These are phyloP conservation scores for Catocala nupta DNA, from an alignment of 2,888 invertebrate species.

Conservation along the genomic window DNA sequence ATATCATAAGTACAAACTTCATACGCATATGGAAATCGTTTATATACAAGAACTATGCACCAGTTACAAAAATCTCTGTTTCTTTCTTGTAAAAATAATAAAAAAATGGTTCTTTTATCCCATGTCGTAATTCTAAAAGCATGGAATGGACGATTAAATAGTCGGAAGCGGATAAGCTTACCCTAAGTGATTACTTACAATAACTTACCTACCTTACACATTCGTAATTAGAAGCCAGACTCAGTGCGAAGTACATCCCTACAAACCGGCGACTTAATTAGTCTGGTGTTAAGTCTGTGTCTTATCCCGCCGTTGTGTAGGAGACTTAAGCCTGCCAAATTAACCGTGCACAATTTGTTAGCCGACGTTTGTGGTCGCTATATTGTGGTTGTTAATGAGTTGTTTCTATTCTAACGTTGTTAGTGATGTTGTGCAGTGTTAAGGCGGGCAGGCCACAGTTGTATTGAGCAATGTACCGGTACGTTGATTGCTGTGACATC, in stretches of 20 bases:
- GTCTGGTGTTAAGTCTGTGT: constrained; percentile 1
- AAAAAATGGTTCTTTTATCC: constrained; percentile 42
- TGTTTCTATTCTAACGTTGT: neutral
- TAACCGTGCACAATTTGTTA: constrained; percentile 48
- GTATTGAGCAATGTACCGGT: constrained; percentile 33
- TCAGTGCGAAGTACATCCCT: constrained; percentile 47
- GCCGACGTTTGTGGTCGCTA: neutral
- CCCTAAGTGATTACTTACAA: constrained; percentile 71
- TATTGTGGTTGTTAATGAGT: neutral
- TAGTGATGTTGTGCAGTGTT: constrained; percentile 37
- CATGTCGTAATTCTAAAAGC: constrained; percentile 62
- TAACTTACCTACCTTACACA: constrained; percentile 74
- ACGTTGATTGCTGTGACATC: constrained; percentile 10
- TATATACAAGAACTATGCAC: constrained; percentile 76
- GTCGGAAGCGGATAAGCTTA: constrained; percentile 69
- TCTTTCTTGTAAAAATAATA: constrained; percentile 50
- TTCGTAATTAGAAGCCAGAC: constrained; percentile 72
- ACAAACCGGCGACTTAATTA: constrained; percentile 29
- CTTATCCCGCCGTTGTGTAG: constrained; percentile 10
- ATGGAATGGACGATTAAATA: constrained; percentile 73
- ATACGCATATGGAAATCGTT: constrained; percentile 59
- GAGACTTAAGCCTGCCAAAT: constrained; percentile 33
- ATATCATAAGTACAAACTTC: constrained; percentile 59
- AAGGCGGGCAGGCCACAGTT: constrained; percentile 32
- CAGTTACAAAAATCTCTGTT: constrained; percentile 59